Conservation (phyloP, 2,113 vertebrate genomes). For the Osmerus mordax region DNA sequence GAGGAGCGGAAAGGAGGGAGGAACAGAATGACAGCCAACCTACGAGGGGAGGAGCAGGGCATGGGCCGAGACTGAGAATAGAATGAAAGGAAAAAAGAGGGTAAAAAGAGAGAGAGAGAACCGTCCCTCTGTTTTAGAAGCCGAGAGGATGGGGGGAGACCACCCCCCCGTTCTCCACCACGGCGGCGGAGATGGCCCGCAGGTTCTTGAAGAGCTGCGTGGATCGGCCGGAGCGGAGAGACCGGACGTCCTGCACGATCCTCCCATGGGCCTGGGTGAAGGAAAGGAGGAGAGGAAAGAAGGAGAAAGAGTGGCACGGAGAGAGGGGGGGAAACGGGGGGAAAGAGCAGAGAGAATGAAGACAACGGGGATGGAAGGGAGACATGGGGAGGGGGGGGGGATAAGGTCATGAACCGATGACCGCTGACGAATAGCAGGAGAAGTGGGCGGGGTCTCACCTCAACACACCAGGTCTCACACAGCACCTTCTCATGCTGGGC, state of each 20-base stretch:
- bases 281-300: background rate
- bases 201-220: conserved; percentile 69
- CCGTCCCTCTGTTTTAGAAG: background rate
- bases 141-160: background rate
- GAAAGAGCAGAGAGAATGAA: background rate
- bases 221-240: conserved; percentile 65
- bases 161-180: background rate
- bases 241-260: conserved; percentile 59
- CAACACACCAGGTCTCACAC: conserved; percentile 87
- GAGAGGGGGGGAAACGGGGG: background rate
- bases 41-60: background rate
- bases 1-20: background rate
- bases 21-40: background rate
- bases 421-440: too few relatives aligned
- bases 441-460: conserved; percentile 67
- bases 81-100: background rate
- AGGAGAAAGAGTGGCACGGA: background rate
- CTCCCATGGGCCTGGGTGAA: conserved; percentile 73
- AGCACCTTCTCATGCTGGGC: conserved; percentile 87
- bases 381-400: background rate
- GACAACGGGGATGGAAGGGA: background rate
- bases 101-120: background rate
- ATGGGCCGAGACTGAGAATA: background rate
- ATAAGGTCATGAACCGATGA: background rate
- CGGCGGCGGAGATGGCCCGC: background rate